Evolutionary conservation across 2,888 invertebrate species (phyloP).

Genomic region (Cheiracanthium punctorium): DNA sequence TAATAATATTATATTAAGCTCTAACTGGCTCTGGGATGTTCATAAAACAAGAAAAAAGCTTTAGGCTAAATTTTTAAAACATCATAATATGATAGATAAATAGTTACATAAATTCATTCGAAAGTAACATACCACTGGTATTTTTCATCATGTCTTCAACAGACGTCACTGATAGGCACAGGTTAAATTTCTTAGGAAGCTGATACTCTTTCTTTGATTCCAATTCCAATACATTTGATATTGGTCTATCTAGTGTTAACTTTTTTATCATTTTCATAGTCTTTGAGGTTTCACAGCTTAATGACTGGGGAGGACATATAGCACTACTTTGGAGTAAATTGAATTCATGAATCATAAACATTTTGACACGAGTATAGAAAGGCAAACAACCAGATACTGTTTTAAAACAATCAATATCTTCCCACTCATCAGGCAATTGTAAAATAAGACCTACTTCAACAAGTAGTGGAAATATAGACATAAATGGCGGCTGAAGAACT

Average conservation of each 20-base stretch:
- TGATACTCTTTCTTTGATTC: neutral
- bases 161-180: slow-evolving; percentile 9
- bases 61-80: too few relatives aligned
- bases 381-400: slow-evolving; percentile 15
- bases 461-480: slow-evolving; percentile 25
- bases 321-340: slow-evolving; percentile 20
- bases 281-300: neutral
- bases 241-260: neutral
- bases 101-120: too few relatives aligned
- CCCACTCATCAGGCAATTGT: slow-evolving; percentile 25
- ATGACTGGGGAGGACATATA: too few relatives aligned
- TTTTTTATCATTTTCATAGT: neutral
- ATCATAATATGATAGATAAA: too few relatives aligned
- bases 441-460: slow-evolving; percentile 50
- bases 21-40: too few relatives aligned
- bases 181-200: neutral
- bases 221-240: slow-evolving; percentile 10
- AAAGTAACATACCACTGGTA: neutral
- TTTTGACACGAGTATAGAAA: slow-evolving; percentile 30
- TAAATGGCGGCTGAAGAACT: slow-evolving; percentile 3
- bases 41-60: too few relatives aligned
- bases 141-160: neutral
- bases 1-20: too few relatives aligned
- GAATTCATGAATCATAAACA: slow-evolving; percentile 35
- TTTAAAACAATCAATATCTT: slow-evolving; percentile 8